These are phyloP conservation scores for Haplotaxodon microlepis DNA, from an alignment of 2,113 vertebrate species.

Conservation along the genomic window DNA sequence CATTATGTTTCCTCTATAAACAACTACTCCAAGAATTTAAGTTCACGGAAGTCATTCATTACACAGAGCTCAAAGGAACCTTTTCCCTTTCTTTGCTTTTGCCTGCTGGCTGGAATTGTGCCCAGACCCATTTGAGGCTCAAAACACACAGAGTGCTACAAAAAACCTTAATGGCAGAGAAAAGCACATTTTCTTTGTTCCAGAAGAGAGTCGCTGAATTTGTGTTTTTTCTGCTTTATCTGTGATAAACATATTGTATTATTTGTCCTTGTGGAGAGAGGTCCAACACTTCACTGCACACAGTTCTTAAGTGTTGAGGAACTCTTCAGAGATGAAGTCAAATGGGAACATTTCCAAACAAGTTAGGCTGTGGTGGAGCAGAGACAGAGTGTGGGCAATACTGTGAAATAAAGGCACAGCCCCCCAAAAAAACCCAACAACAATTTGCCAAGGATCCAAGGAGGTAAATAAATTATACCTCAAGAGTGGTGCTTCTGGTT, in stretches of 20 bases:
- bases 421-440: background rate
- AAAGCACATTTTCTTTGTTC: slow-evolving; percentile 16
- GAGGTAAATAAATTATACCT: background rate
- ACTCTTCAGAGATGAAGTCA: background rate
- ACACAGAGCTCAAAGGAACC: slow-evolving; percentile 25
- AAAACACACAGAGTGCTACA: background rate
- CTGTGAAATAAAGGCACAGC: background rate
- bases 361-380: background rate
- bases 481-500: background rate
- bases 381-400: background rate
- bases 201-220: background rate
- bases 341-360: background rate
- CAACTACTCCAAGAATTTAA: slow-evolving; percentile 47
- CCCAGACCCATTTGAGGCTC: slow-evolving; percentile 22
- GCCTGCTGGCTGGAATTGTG: slow-evolving; percentile 26
- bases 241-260: slow-evolving; percentile 34
- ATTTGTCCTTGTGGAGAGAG: background rate
- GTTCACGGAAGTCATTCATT: slow-evolving; percentile 56
- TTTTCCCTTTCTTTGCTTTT: slow-evolving; percentile 9
- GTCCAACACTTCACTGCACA: background rate
- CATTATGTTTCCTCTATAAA: slow-evolving; percentile 64
- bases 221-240: slow-evolving; percentile 14
- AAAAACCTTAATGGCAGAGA: background rate
- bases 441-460: background rate
- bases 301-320: background rate